Conservation (phyloP, 1,140 invertebrate species). For the Pseudomyrmex sp. region DNA sequence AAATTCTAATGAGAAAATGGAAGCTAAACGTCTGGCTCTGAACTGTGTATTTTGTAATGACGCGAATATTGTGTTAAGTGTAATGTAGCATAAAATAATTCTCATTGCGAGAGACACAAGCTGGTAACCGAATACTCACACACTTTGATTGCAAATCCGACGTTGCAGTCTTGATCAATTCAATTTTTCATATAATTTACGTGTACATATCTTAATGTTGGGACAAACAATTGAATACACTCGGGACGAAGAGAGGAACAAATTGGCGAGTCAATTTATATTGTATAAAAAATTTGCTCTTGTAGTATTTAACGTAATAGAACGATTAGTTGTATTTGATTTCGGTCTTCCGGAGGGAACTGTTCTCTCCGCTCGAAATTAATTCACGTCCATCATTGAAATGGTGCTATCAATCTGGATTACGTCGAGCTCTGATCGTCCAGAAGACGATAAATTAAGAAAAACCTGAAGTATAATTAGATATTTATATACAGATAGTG, state of each 20-base stretch:
- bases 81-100: slow-evolving; percentile 20
- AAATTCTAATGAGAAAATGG: not conserved
- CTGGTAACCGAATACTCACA: slow-evolving; percentile 23
- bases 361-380: not conserved
- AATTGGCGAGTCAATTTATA: no score
- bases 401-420: slow-evolving; percentile 9
- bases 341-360: no score
- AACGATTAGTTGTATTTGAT: no score
- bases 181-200: slow-evolving; percentile 16
- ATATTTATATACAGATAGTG: not conserved
- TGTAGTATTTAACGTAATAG: no score
- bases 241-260: not conserved
- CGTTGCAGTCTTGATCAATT: not conserved
- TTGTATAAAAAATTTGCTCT: no score
- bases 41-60: slow-evolving; percentile 24
- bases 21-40: not conserved
- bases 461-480: not conserved
- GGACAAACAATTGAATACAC: not conserved
- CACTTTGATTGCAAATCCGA: slow-evolving; percentile 2
- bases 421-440: not conserved
- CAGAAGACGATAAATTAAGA: not conserved
- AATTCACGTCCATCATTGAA: not conserved
- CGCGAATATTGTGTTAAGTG: slow-evolving; percentile 21
- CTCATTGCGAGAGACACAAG: slow-evolving; percentile 10
- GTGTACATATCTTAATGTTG: not conserved